Percentiles rank a stretch among this genome's conserved stretches.
These are phyloP conservation scores for Addax nasomaculatus DNA, from an alignment of 2,113 vertebrate genomes.

Conservation along the genomic window DNA sequence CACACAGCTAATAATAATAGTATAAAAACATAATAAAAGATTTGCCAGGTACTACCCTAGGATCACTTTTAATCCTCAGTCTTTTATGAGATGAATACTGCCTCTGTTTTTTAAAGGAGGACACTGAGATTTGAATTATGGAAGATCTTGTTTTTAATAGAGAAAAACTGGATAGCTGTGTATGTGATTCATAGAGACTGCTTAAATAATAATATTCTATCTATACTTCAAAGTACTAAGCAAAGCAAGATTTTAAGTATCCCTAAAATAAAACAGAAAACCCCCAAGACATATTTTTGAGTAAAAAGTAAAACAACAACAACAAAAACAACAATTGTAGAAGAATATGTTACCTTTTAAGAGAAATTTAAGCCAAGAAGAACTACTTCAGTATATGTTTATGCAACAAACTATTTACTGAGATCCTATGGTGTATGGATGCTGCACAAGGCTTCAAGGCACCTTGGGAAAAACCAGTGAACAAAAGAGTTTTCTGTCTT, in stretches of 20 bases:
- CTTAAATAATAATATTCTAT: not conserved
- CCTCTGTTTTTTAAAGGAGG: not conserved
- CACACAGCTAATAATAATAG: not conserved
- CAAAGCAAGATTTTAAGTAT: not conserved
- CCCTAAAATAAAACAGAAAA: not conserved
- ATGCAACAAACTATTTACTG: not conserved
- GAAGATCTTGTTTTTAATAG: not conserved
- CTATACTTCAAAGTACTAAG: not conserved
- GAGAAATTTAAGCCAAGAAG: not conserved
- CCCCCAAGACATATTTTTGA: not conserved
- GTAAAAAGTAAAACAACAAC: not conserved
- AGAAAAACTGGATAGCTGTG: not conserved
- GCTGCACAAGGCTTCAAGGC: not conserved
- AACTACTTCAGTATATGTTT: not conserved
- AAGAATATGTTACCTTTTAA: not conserved
- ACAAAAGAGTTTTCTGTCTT: not conserved
- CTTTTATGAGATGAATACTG: not conserved
- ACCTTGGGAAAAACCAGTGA: not conserved
- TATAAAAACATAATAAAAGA: not conserved
- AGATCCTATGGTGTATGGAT: not conserved
- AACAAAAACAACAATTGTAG: not conserved
- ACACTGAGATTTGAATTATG: not conserved
- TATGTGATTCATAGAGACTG: not conserved
- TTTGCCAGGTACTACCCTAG: not conserved
- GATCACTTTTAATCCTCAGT: not conserved